Percentiles rank a stretch among this genome's conserved stretches.
Conservation (phyloP, 2,888 invertebrate species). For the Machimus atricapillus region DNA sequence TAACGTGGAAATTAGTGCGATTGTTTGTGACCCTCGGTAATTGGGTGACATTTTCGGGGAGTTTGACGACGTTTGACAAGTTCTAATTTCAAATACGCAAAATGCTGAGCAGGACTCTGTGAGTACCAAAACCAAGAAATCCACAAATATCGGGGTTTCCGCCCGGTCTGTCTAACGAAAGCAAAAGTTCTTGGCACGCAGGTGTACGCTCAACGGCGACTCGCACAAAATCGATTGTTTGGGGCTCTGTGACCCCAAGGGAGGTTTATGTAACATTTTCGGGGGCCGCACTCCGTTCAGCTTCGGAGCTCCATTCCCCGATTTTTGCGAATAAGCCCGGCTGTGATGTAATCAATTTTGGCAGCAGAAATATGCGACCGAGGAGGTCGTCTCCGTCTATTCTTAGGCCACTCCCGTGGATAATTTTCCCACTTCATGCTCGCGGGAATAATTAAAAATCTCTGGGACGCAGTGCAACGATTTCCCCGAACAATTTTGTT, state of each 20-base stretch:
- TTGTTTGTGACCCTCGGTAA: neutral
- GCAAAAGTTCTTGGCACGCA: neutral
- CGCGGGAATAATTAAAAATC: neutral
- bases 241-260: neutral
- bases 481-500: neutral
- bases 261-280: neutral
- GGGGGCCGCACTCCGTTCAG: neutral
- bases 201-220: neutral
- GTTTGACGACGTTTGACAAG: neutral
- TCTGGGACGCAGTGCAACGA: no score
- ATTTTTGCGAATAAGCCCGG: neutral
- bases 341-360: slow-evolving; percentile 10
- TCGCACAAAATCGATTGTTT: slow-evolving; percentile 13
- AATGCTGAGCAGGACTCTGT: slow-evolving; percentile 23
- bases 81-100: neutral
- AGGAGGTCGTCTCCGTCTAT: neutral
- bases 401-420: neutral
- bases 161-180: neutral
- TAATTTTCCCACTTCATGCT: neutral
- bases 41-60: neutral
- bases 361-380: neutral
- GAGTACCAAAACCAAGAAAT: neutral
- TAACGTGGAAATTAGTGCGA: neutral
- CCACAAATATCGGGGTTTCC: neutral
- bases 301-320: neutral